Conservation (phyloP, 2,113 vertebrate species). For the Martes martes region DNA sequence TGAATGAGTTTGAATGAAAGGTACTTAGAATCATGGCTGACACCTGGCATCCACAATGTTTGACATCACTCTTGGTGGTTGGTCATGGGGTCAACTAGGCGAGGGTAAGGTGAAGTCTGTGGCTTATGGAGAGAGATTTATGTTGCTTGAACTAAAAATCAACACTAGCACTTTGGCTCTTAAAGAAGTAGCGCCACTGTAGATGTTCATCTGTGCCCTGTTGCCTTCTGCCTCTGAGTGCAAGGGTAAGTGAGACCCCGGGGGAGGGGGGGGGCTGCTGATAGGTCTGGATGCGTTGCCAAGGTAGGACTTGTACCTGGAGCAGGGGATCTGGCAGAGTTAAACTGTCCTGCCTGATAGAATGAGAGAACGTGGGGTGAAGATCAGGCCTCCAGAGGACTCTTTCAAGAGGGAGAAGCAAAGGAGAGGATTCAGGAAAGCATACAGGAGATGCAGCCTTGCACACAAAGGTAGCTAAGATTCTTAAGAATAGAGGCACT, state of each 20-base stretch:
- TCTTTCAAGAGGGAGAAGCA: not conserved
- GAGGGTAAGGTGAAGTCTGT: not conserved
- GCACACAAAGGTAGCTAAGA: not conserved
- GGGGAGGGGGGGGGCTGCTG: not conserved
- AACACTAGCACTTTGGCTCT: not conserved
- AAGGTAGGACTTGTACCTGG: not conserved
- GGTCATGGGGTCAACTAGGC: accelerated
- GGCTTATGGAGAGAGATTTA: not conserved
- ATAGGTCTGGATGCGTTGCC: not conserved
- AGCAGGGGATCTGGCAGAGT: not conserved
- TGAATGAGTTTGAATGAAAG: not conserved
- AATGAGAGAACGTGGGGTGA: not conserved
- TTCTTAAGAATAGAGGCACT: not conserved
- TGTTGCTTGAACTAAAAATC: not conserved
- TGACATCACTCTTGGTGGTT: not conserved
- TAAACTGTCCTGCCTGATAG: not conserved
- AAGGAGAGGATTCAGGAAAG: not conserved
- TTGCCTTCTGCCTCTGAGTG: not conserved
- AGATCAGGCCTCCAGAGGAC: not conserved
- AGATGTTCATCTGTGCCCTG: not conserved
- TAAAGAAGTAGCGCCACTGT: not conserved
- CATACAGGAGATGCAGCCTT: not conserved
- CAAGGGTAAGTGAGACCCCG: not conserved
- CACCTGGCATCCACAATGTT: no score
- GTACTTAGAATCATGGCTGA: not conserved